These are phyloP conservation scores for Noctua janthina DNA, from an alignment of 2,888 invertebrate genomes.

Conservation along the genomic window DNA sequence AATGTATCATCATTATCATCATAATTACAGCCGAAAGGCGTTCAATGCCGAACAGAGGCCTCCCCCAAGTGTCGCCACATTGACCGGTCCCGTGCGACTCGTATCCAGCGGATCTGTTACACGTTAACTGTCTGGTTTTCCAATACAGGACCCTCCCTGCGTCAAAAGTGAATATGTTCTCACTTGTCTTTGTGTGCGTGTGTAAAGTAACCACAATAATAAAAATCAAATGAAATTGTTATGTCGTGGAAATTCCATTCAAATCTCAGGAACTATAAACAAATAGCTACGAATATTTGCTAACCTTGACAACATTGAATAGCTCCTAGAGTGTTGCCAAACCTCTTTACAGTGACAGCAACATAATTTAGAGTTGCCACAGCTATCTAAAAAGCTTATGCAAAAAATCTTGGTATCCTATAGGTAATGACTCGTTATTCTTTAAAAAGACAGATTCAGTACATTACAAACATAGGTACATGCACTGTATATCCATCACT, in stretches of 20 bases:
- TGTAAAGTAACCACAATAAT: background rate
- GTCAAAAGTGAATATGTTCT: background rate
- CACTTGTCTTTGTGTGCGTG: background rate
- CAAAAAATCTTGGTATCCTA: background rate
- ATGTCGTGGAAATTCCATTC: background rate
- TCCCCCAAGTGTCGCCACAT: too few species aligned
- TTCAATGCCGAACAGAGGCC: too few species aligned
- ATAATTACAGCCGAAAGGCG: too few species aligned
- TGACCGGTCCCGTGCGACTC: too few species aligned
- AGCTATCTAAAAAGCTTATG: background rate
- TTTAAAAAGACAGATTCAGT: background rate
- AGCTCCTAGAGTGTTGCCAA: background rate
- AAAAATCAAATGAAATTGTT: background rate
- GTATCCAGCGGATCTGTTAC: background rate
- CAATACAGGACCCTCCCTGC: background rate
- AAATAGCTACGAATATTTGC: background rate
- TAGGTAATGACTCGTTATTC: background rate
- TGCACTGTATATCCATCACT: background rate
- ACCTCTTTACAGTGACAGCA: background rate
- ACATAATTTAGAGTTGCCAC: background rate
- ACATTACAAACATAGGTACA: too few species aligned
- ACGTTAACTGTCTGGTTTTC: background rate
- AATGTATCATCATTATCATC: background rate
- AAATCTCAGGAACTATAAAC: background rate
- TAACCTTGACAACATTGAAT: slow-evolving; percentile 4